Conservation (phyloP, 2,797 vertebrate species). For the Triplophysa bombifrons region DNA sequence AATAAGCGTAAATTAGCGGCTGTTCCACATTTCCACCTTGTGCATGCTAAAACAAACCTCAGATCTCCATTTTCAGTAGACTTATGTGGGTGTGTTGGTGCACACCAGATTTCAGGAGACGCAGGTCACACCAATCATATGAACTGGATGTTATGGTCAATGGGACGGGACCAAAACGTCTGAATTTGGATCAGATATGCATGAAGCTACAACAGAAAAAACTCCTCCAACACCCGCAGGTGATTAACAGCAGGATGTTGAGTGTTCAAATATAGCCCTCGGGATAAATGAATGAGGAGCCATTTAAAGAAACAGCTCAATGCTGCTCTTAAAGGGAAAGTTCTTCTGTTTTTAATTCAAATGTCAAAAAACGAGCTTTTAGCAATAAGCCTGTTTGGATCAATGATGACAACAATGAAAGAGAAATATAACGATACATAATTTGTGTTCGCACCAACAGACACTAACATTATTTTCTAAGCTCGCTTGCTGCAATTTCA, state of each 20-base stretch:
- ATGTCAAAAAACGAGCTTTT: too few relatives aligned
- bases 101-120: too few relatives aligned
- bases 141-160: background rate
- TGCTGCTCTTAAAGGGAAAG: background rate
- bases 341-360: background rate
- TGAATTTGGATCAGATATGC: background rate
- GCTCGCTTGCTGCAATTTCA: too few relatives aligned
- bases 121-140: background rate
- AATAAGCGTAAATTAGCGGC: too few relatives aligned
- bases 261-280: background rate
- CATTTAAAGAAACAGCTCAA: background rate
- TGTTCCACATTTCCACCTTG: too few relatives aligned
- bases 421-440: too few relatives aligned
- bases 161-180: background rate
- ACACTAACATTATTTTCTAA: too few relatives aligned
- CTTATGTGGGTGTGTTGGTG: background rate
- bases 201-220: too few relatives aligned
- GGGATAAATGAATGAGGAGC: background rate
- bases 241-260: background rate
- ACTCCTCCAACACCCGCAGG: background rate
- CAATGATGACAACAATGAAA: too few relatives aligned
- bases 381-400: too few relatives aligned
- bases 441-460: too few relatives aligned
- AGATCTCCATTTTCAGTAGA: background rate
- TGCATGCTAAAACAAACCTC: too few relatives aligned